Percentiles rank a stretch among this genome's conserved stretches.
Evolutionary conservation across 2,888 invertebrate genomes (phyloP).

Genomic region (Ennomos quercinarius): DNA sequence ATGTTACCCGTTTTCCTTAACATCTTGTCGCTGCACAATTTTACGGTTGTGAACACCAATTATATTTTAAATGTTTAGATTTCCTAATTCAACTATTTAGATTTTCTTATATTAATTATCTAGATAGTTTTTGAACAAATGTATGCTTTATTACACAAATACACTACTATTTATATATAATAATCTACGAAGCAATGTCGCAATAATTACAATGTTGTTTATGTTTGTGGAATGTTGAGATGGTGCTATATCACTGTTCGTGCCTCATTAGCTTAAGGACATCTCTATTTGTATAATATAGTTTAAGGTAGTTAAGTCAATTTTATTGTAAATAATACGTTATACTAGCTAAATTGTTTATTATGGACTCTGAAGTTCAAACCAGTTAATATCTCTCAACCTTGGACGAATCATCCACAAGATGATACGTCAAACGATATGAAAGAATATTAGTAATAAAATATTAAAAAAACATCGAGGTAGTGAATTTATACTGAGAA

Average conservation of each 20-base stretch:
- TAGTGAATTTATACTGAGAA: no score
- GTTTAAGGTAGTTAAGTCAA: conserved; percentile 19
- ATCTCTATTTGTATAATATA: conserved; percentile 38
- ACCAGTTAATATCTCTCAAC: no score
- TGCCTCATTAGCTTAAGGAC: conserved; percentile 67
- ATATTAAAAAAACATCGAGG: no score
- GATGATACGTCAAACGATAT: no score
- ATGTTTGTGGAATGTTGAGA: conserved; percentile 51
- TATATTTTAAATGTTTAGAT: no score
- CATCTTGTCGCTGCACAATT: no score
- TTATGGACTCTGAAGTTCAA: no score
- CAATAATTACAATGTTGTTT: conserved; percentile 24
- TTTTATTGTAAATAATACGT: conserved; percentile 38
- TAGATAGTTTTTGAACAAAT: background rate
- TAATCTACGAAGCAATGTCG: conserved; percentile 18
- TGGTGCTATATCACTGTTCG: conserved; percentile 81
- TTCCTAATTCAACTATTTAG: no score
- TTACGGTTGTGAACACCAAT: no score
- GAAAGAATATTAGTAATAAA: no score
- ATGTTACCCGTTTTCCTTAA: no score
- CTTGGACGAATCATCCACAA: no score
- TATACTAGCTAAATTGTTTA: conserved; percentile 17
- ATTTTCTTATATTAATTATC: background rate
- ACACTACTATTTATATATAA: background rate
- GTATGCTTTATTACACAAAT: conserved; percentile 6